phyloP scores from a whole-genome alignment of 2,888 invertebrate species.

The Molorchus minor region DNA sequence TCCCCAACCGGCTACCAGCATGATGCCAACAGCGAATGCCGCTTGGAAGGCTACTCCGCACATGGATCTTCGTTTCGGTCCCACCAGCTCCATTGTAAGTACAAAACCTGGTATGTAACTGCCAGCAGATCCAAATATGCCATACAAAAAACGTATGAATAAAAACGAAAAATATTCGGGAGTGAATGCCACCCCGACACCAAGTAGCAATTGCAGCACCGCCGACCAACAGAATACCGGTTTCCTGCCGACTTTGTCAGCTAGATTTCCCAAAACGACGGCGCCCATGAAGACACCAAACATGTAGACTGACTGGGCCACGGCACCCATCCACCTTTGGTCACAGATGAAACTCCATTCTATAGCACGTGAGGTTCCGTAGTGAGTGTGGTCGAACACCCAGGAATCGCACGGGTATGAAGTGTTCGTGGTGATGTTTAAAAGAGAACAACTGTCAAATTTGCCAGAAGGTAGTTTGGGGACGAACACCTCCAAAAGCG shows the following conservation, averaged over 20 bases:
- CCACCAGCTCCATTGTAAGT: constrained; percentile 84
- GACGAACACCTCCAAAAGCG: constrained; percentile 66
- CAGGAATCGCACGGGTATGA: constrained; percentile 66
- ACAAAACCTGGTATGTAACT: constrained; percentile 72
- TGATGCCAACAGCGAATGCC: constrained; percentile 81
- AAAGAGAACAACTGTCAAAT: constrained; percentile 72
- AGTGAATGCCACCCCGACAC: constrained; percentile 75
- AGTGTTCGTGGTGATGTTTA: constrained; percentile 54
- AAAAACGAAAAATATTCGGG: constrained; percentile 81
- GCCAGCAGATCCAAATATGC: constrained; percentile 84
- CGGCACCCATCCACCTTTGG: constrained; percentile 77
- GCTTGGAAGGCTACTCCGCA: constrained; percentile 85
- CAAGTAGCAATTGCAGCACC: constrained; percentile 75
- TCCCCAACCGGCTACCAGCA: constrained; percentile 86
- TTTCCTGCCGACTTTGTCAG: constrained; percentile 81
- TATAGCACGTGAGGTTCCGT: constrained; percentile 76
- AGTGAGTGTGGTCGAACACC: constrained; percentile 79
- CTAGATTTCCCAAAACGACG: constrained; percentile 78
- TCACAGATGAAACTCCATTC: constrained; percentile 88
- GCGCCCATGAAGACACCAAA: constrained; percentile 85
- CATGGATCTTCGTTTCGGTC: constrained; percentile 78
- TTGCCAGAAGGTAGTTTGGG: constrained; percentile 67
- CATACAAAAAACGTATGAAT: constrained; percentile 65
- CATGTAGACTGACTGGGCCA: constrained; percentile 83
- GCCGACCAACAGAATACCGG: constrained; percentile 82